Evolutionary conservation across 2,113 vertebrate species (phyloP).

Genomic region (Empidonax alnorum): DNA sequence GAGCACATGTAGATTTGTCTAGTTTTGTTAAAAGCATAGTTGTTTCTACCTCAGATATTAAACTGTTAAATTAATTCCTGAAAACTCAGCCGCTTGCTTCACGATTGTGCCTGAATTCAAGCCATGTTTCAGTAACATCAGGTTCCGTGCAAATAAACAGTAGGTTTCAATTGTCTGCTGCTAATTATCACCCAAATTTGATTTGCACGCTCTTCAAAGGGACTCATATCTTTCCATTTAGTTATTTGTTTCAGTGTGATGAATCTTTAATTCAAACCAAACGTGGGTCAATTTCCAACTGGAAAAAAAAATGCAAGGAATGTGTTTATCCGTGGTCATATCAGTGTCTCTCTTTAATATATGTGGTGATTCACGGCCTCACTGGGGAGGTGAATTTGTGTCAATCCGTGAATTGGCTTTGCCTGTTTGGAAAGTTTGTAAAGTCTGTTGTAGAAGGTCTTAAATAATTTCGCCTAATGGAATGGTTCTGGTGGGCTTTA

Average conservation of each 20-base stretch:
- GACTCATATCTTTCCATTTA: conserved; percentile 63
- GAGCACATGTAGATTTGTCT: neutral
- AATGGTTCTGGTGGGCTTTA: neutral
- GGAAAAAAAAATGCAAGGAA: conserved; percentile 30
- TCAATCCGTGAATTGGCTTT: conserved; percentile 9
- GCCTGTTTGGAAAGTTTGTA: neutral
- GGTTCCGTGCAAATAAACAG: conserved; percentile 39
- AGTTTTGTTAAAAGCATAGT: neutral
- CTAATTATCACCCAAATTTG: conserved; percentile 47
- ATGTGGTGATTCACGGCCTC: conserved; percentile 10
- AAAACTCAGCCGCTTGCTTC: accelerated
- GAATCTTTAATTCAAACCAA: conserved; percentile 76
- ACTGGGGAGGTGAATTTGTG: conserved; percentile 37
- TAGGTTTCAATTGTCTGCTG: conserved; percentile 41
- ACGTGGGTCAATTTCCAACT: conserved; percentile 38
- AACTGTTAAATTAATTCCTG: conserved; percentile 39
- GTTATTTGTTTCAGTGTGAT: conserved; percentile 67
- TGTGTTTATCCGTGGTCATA: conserved; percentile 47
- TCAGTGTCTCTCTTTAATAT: conserved; percentile 7
- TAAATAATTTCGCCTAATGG: neutral
- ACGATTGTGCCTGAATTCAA: neutral
- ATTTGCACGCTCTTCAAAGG: conserved; percentile 75
- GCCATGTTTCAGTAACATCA: neutral
- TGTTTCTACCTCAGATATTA: conserved; percentile 30
- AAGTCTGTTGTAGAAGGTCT: neutral